Base-by-base conservation (phyloP, 2,113 vertebrate genomes). In the Peromyscus californicus region DNA sequence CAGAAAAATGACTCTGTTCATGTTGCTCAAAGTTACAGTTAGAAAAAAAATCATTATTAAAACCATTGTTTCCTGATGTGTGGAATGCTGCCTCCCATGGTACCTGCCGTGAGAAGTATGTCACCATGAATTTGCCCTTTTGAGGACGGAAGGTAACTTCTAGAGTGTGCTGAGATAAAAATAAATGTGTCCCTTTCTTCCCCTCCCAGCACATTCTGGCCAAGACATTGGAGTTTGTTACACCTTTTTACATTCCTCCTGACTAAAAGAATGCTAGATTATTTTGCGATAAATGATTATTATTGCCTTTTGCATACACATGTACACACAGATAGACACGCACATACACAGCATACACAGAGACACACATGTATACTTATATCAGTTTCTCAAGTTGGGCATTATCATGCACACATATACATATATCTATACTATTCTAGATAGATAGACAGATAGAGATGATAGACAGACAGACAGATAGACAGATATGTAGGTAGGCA, bases 1-100 rank as follows among this genome's bases (percentile, higher is more conserved):
- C 31, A 84, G 91, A 96, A 86, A 90, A 69, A 63, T 42, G 33
- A 19, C 45, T 88, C 31, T 21, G 13, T 72, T 80, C 70, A 13
- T 83, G 59, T 45, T 72, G 26, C 51, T 59, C 45, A n/a, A 78
- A 48, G 36, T 83, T 42, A 15, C 39, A 39, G 61, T 83, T n/a
- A 89, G 31, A 63, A 78, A 85, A 54, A 89, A n/a, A 48, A 16
- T 48, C 39, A 65, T 84, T 67, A 69, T 93, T 83, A 6, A 70
- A 79, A 39, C 21, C 17, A 9, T 59, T 78, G 4, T 79, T 72
- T 85, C 51, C 39, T 57, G 54, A 42, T 5, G 45, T 36, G 5
- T 7, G 7, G 57, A 45, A 63, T 13, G 24, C 3, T 39, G 5
- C 0, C 0, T 69, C 22, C 8, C 2, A 16, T 29, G 63, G 48